Conservation (phyloP, 2,113 vertebrate genomes). For the Ceyx cyanopectus region DNA sequence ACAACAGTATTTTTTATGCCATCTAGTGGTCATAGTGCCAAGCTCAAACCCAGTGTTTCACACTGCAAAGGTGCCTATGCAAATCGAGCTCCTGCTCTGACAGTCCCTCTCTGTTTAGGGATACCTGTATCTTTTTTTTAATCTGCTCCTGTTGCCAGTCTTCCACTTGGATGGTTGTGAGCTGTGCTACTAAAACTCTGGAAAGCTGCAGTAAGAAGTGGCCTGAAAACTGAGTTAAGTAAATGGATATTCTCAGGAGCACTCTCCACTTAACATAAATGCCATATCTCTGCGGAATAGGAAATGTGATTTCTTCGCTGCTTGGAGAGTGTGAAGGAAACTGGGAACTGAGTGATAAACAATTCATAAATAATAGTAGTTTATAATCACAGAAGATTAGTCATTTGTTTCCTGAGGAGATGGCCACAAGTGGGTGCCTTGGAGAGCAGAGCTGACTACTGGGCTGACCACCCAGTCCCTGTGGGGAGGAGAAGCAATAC, state of each 20-base stretch:
- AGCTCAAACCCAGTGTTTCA: background rate
- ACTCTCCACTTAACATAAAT: background rate
- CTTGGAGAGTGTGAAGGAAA: background rate
- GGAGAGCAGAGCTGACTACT: background rate
- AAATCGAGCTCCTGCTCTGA: background rate
- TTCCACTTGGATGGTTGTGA: background rate
- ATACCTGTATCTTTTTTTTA: background rate
- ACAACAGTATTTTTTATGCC: constrained; percentile 34
- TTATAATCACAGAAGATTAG: background rate
- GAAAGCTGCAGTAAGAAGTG: background rate
- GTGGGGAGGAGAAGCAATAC: background rate
- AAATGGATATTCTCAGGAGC: background rate
- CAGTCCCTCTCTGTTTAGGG: background rate
- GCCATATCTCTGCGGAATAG: background rate
- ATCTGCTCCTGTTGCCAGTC: background rate
- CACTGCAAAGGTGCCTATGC: background rate
- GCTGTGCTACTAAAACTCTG: background rate
- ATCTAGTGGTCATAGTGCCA: constrained; percentile 47
- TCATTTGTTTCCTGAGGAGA: background rate
- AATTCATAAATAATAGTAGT: background rate
- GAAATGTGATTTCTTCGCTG: background rate
- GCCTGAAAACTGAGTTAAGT: background rate
- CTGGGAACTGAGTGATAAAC: background rate
- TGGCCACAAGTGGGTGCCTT: background rate
- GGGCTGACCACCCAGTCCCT: background rate